Conservation (phyloP, 2,888 invertebrate genomes). For the Caenorhabditis uteleia region DNA sequence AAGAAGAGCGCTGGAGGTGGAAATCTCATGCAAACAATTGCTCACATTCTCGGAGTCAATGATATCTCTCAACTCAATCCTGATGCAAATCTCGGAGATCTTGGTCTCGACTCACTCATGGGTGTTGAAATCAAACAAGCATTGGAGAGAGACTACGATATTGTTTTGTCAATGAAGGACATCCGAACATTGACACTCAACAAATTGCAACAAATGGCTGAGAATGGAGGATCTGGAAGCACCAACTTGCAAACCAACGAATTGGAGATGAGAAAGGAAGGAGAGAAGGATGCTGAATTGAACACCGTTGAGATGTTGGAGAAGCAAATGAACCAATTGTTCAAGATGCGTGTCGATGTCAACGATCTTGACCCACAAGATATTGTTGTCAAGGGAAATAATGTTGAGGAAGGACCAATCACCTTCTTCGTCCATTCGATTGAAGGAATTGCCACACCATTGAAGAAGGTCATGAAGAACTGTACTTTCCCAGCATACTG, state of each 20-base stretch:
- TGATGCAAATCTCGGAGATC: slow-evolving; percentile 83
- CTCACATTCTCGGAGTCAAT: slow-evolving; percentile 78
- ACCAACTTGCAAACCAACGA: slow-evolving; percentile 63
- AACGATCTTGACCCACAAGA: slow-evolving; percentile 73
- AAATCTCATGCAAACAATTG: slow-evolving; percentile 71
- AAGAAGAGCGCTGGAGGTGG: slow-evolving; percentile 69
- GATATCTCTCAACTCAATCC: slow-evolving; percentile 82
- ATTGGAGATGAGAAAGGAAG: slow-evolving; percentile 64
- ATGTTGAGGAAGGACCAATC: slow-evolving; percentile 62
- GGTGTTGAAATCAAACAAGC: slow-evolving; percentile 90
- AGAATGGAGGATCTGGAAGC: slow-evolving; percentile 61
- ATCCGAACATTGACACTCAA: slow-evolving; percentile 78
- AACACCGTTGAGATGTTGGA: slow-evolving; percentile 67
- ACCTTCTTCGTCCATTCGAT: slow-evolving; percentile 81
- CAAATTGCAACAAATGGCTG: slow-evolving; percentile 75
- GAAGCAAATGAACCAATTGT: slow-evolving; percentile 69
- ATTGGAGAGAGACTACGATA: slow-evolving; percentile 78
- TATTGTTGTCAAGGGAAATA: slow-evolving; percentile 65
- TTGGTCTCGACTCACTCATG: slow-evolving; percentile 98
- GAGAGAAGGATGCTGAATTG: slow-evolving; percentile 63
- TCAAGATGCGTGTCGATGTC: slow-evolving; percentile 70
- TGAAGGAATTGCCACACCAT: slow-evolving; percentile 77
- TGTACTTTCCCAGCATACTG: slow-evolving; percentile 72
- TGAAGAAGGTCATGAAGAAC: slow-evolving; percentile 76
- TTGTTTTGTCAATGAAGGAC: slow-evolving; percentile 83